phyloP scores from a whole-genome alignment of 2,113 vertebrate genomes.

The Sinocyclocheilus maitianheensis region DNA sequence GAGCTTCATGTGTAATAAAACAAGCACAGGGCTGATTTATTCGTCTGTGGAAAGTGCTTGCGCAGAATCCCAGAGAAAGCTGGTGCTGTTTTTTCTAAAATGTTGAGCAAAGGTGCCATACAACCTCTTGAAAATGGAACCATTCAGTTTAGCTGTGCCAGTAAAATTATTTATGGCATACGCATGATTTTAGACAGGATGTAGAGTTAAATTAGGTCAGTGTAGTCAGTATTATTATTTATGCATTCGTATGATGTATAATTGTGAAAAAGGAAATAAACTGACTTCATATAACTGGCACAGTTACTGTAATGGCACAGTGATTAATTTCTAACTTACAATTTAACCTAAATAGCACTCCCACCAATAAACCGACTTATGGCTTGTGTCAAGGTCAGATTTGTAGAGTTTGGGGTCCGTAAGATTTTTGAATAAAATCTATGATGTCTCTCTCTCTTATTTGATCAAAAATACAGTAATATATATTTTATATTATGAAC shows the following conservation, averaged over 20 bases:
- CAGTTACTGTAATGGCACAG: background rate
- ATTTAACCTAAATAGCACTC: background rate
- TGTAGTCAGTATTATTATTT: background rate
- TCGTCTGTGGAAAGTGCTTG: background rate
- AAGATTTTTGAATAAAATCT: too few species aligned
- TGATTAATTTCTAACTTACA: background rate
- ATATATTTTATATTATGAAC: too few species aligned
- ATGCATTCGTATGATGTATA: background rate
- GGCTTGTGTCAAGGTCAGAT: background rate
- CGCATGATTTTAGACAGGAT: background rate
- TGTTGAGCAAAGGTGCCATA: background rate
- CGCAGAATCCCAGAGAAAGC: background rate
- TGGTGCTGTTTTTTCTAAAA: background rate
- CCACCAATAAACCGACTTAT: background rate
- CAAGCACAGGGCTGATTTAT: background rate
- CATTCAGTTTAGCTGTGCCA: background rate
- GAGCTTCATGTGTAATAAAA: constrained; percentile 14
- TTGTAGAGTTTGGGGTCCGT: background rate
- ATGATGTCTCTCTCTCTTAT: too few species aligned
- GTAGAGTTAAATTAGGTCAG: constrained; percentile 1
- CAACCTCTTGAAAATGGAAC: background rate
- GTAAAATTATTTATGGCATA: background rate
- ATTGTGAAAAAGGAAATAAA: background rate
- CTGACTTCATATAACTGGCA: background rate
- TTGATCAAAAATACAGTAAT: too few species aligned